Base-by-base conservation (phyloP, 2,113 vertebrate genomes). In the Oostethus manadensis region DNA sequence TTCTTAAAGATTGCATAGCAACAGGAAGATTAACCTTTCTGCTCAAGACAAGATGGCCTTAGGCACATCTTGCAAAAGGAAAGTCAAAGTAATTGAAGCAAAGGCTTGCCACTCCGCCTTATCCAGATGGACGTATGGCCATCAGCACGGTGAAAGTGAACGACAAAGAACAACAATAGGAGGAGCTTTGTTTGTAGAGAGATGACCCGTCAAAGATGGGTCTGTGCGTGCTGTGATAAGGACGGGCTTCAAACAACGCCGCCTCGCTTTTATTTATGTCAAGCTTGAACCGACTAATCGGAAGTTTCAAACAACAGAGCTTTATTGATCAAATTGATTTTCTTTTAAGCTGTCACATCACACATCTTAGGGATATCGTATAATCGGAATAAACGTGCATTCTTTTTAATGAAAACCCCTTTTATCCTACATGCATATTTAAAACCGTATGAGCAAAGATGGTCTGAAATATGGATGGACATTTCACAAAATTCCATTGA, bases 151-250 rank as follows among this genome's bases (percentile, higher is more conserved):
- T 18, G 51, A 53, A 60, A 15, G 53, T 42, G 66, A 66, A 58
- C 51, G 1, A 23, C 29, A 42, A 42, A 15, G 21, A 40, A 21
- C 35, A 20, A 40, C 53, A 51, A 51, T 17, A 40, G 35, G 23
- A 60, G 8, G 60, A 62, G 60, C 58, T 60, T 62, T 73, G 61
- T 63, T 53, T 48, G 56, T 11, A 74, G 63, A 70, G n/a, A 20
- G 59, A 62, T 58, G 56, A 64, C 59, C 26, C 64, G 73, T 68
- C 56, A 57, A 33, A 46, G 29, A 53, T 51, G 20, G 10, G 44
- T 46, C 43, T 59, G 43, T 71, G 66, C 70, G 46, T n/a, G 40
- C 6, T 51, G 35, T 60, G 66, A 76, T 74, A 74, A 77, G 62
- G n/a, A n/a, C 43, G 23, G n/a, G n/a, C n/a, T 64, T 73, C 54